Percentiles rank a stretch among this genome's conserved stretches.
Evolutionary conservation across 2,888 invertebrate species (phyloP).

Genomic region (Brachynemurus nebulosus): DNA sequence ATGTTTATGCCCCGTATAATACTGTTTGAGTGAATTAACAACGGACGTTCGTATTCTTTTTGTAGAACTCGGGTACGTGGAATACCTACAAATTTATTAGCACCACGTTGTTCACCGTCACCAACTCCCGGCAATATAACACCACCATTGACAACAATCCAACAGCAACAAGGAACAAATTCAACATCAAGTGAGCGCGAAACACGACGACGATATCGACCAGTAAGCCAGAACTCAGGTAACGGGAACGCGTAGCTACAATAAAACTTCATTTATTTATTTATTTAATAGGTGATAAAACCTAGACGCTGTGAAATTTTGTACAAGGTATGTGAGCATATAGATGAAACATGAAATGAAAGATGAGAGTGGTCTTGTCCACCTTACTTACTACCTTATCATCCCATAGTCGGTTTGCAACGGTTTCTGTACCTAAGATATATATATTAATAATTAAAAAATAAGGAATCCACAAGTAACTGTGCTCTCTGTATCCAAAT

Average conservation of each 20-base stretch:
- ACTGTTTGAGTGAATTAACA: too few species aligned
- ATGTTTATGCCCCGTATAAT: too few species aligned
- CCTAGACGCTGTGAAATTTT: slow-evolving; percentile 4
- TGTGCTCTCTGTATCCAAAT: too few species aligned
- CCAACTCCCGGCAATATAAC: slow-evolving; percentile 12
- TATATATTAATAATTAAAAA: too few species aligned
- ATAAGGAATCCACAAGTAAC: too few species aligned
- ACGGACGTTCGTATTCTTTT: too few species aligned
- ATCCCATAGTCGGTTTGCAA: too few species aligned
- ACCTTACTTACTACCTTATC: too few species aligned
- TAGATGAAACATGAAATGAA: neutral
- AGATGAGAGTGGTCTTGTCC: too few species aligned
- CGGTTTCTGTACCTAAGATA: too few species aligned
- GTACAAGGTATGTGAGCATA: slow-evolving; percentile 5
- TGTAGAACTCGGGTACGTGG: slow-evolving; percentile 27
- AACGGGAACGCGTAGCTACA: slow-evolving; percentile 9
- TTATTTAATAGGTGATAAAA: slow-evolving; percentile 1
- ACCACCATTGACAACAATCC: slow-evolving; percentile 27
- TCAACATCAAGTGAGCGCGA: slow-evolving; percentile 17
- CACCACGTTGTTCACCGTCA: slow-evolving; percentile 18
- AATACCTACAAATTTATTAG: slow-evolving; percentile 31
- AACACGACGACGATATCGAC: slow-evolving; percentile 29
- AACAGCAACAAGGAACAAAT: slow-evolving; percentile 26
- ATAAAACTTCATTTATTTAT: neutral
- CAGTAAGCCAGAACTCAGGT: slow-evolving; percentile 27